These are phyloP conservation scores for Diadophis punctatus DNA, from an alignment of 2,113 vertebrate genomes.

Conservation along the genomic window DNA sequence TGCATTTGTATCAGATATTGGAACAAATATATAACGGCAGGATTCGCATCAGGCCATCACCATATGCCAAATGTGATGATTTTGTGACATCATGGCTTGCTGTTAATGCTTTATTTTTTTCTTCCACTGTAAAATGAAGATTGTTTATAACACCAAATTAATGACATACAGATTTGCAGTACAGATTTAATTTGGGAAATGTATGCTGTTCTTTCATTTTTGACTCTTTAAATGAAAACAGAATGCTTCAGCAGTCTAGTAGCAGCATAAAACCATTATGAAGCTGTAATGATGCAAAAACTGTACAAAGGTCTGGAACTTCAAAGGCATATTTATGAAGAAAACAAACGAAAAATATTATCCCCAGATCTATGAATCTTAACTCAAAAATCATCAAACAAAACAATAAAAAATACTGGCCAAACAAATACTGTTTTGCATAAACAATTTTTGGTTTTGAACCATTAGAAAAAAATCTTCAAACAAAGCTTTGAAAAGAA, in stretches of 20 bases:
- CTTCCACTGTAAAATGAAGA: neutral
- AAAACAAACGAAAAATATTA: conserved; percentile 40
- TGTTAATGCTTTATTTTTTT: neutral
- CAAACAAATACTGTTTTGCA: conserved; percentile 17
- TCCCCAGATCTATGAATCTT: conserved; percentile 33
- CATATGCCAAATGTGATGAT: neutral
- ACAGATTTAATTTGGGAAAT: conserved; percentile 37
- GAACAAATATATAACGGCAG: neutral
- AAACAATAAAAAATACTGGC: conserved; percentile 36
- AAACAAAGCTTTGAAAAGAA: conserved; percentile 18
- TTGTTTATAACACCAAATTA: neutral
- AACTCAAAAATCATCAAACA: conserved; percentile 37
- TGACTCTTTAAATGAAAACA: conserved; percentile 33
- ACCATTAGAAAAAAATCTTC: neutral
- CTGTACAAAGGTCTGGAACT: conserved; percentile 22
- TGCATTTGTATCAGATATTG: neutral
- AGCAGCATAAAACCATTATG: conserved; percentile 31
- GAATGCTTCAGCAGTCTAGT: conserved; percentile 32
- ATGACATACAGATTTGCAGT: conserved; percentile 31
- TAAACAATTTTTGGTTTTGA: conserved; percentile 32
- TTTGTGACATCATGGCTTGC: neutral
- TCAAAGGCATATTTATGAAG: conserved; percentile 37
- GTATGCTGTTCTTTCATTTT: conserved; percentile 11
- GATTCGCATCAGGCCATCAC: neutral
- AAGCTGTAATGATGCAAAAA: conserved; percentile 36